These are phyloP conservation scores for Pseudonaja textilis DNA, from an alignment of 2,113 vertebrate genomes.

Conservation along the genomic window DNA sequence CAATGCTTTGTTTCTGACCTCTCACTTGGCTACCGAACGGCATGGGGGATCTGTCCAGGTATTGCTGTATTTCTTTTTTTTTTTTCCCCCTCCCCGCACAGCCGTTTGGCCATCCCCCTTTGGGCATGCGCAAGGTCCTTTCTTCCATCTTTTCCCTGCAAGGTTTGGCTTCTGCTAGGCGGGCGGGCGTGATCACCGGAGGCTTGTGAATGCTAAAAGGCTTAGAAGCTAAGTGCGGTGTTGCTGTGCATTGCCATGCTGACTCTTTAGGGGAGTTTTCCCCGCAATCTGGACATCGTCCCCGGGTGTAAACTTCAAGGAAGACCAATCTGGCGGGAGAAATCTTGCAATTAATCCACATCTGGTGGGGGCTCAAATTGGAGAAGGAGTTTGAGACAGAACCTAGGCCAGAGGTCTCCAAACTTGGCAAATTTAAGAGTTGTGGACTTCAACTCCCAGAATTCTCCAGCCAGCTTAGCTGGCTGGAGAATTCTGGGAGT, in stretches of 20 bases:
- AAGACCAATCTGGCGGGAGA: background rate
- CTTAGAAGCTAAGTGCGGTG: background rate
- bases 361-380: background rate
- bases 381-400: background rate
- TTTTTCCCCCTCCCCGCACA: background rate
- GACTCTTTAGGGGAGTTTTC: background rate
- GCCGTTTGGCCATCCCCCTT: background rate
- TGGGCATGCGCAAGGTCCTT: background rate
- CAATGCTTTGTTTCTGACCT: conserved; percentile 95
- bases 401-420: background rate
- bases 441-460: no score
- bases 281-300: background rate
- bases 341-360: background rate
- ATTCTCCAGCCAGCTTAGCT: no score
- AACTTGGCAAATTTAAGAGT: no score
- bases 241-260: background rate
- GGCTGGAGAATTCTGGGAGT: no score
- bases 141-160: background rate
- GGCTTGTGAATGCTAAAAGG: background rate
- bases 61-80: conserved; percentile 47
- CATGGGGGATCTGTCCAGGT: conserved; percentile 99
- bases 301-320: background rate
- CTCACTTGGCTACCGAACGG: conserved; percentile 96
- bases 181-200: background rate
- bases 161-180: background rate